phyloP scores from a whole-genome alignment of 2,113 vertebrate genomes.

The Pygoscelis antarcticus region DNA sequence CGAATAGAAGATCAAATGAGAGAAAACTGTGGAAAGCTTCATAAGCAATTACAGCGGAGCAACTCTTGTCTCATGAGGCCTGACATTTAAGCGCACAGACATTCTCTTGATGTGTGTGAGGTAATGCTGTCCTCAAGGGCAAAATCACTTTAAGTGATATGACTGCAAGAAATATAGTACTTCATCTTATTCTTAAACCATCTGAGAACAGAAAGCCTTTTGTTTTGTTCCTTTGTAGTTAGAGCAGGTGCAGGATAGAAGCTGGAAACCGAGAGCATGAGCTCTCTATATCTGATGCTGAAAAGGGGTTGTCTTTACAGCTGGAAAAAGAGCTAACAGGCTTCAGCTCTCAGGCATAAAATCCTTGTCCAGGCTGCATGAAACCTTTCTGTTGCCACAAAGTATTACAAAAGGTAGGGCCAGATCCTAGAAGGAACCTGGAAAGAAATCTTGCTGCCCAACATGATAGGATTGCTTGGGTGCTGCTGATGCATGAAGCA shows the following conservation, averaged over 20 bases:
- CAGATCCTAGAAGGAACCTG: neutral
- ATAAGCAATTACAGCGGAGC: neutral
- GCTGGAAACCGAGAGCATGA: neutral
- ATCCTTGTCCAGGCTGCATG: neutral
- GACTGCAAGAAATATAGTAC: neutral
- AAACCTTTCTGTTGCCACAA: neutral
- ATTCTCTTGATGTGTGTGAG: neutral
- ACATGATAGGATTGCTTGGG: accelerated
- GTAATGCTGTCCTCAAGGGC: neutral
- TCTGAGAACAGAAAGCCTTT: neutral
- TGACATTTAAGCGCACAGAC: neutral
- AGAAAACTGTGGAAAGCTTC: neutral
- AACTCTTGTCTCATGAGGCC: neutral
- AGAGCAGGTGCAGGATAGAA: neutral
- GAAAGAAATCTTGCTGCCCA: neutral
- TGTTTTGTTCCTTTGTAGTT: neutral
- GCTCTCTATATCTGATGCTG: neutral
- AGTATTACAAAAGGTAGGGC: neutral
- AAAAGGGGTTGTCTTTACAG: neutral
- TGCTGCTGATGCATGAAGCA: neutral
- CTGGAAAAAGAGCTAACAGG: neutral
- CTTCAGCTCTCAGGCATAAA: neutral
- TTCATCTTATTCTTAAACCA: neutral
- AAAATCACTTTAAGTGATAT: neutral
- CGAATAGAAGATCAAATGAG: neutral